A percentile compares a stretch with the other conserved stretches of the same genome.
These are phyloP conservation scores for Antechinus flavipes DNA, from an alignment of 2,113 vertebrate genomes.

Conservation along the genomic window DNA sequence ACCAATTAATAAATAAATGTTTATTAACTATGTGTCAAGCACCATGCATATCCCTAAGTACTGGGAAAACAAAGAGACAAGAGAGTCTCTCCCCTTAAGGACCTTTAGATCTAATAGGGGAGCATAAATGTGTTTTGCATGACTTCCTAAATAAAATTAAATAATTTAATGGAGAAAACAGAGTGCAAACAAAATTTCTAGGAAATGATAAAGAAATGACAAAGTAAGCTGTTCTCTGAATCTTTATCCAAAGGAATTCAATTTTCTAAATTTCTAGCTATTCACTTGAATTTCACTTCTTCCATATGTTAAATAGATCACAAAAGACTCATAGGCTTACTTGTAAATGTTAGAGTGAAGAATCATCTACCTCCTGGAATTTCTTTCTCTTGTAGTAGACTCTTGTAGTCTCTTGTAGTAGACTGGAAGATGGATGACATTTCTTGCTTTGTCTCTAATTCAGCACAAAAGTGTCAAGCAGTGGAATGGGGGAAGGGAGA, in stretches of 20 bases:
- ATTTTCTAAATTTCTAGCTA: background rate
- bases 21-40: background rate
- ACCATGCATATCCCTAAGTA: background rate
- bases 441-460: background rate
- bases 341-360: background rate
- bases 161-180: background rate
- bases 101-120: background rate
- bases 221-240: background rate
- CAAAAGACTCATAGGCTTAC: background rate
- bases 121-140: background rate
- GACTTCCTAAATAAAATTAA: background rate
- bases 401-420: background rate
- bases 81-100: background rate
- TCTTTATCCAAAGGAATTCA: background rate
- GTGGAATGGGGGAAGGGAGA: too few relatives aligned
- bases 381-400: too few relatives aligned
- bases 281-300: background rate
- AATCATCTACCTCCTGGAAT: background rate
- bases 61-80: background rate
- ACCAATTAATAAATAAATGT: background rate
- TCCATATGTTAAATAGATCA: background rate
- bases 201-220: background rate
- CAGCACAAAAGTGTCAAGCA: background rate
- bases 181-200: background rate
- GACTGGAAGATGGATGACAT: background rate